A percentile compares a stretch with the other conserved stretches of the same genome.
These are phyloP conservation scores for Paraescarpia echinospica DNA, from an alignment of 1,140 invertebrate genomes.

Conservation along the genomic window DNA sequence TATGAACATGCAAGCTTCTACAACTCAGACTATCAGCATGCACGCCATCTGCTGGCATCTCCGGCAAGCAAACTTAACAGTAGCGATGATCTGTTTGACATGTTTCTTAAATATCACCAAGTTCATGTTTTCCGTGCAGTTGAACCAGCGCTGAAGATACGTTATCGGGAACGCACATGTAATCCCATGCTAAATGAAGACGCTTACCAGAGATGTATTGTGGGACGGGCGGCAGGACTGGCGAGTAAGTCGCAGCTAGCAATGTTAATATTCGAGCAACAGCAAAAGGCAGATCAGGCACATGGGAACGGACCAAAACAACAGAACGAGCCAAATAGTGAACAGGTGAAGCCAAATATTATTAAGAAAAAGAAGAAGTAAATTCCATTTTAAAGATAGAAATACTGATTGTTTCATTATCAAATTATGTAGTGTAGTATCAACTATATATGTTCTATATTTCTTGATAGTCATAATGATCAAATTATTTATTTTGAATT, in stretches of 20 bases:
- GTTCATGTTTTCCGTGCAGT: conserved; percentile 72
- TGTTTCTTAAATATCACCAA: conserved; percentile 67
- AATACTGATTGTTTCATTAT: too few species aligned
- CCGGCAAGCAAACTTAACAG: conserved; percentile 16
- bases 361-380: conserved; percentile 16
- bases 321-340: conserved; percentile 22
- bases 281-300: conserved; percentile 35
- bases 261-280: conserved; percentile 50
- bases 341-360: conserved; percentile 26
- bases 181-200: conserved; percentile 32
- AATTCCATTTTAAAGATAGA: conserved; percentile 1
- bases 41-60: conserved; percentile 63
- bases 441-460: too few species aligned
- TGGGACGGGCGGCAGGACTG: conserved; percentile 45
- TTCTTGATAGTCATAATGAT: too few species aligned
- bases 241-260: conserved; percentile 56
- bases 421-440: too few species aligned
- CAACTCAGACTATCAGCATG: conserved; percentile 74
- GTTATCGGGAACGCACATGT: conserved; percentile 61
- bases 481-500: too few species aligned
- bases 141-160: conserved; percentile 70
- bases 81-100: conserved; percentile 62
- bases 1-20: conserved; percentile 80
- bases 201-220: conserved; percentile 46
- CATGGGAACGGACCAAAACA: conserved; percentile 22